These are phyloP conservation scores for Sigmodon hispidus DNA, from an alignment of 2,113 vertebrate species.

Conservation along the genomic window DNA sequence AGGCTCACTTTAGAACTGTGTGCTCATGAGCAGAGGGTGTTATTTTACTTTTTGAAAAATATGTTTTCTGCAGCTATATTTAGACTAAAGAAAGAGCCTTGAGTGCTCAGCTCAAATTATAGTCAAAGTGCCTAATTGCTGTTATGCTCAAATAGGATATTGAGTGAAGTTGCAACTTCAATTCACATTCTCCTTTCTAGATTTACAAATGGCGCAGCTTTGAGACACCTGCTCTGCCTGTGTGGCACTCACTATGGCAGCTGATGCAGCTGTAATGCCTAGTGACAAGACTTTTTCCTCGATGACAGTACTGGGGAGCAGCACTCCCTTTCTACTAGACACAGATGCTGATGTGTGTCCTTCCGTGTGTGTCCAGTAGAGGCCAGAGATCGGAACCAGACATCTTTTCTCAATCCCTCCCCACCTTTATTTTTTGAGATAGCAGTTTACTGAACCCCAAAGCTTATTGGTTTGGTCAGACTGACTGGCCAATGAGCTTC, in stretches of 20 bases:
- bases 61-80: constrained; percentile 61
- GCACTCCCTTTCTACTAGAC: neutral
- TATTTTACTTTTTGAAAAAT: constrained; percentile 67
- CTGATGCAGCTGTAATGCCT: constrained; percentile 69
- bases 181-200: neutral
- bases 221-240: constrained; percentile 73
- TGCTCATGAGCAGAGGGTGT: constrained; percentile 51
- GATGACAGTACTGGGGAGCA: rapidly evolving
- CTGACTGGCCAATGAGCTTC: neutral
- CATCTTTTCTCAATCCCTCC: neutral
- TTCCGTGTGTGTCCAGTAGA: neutral
- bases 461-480: neutral
- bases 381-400: neutral
- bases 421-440: neutral
- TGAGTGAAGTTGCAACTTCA: constrained; percentile 46
- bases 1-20: constrained; percentile 4
- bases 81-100: constrained; percentile 51
- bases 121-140: constrained; percentile 43
- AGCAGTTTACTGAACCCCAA: neutral
- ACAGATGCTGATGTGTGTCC: neutral
- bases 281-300: constrained; percentile 24
- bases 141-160: constrained; percentile 5
- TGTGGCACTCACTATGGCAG: neutral
- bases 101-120: constrained; percentile 17
- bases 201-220: constrained; percentile 12